phyloP scores from a whole-genome alignment of 2,797 vertebrate genomes.

The Euphonia xanthogaster region DNA sequence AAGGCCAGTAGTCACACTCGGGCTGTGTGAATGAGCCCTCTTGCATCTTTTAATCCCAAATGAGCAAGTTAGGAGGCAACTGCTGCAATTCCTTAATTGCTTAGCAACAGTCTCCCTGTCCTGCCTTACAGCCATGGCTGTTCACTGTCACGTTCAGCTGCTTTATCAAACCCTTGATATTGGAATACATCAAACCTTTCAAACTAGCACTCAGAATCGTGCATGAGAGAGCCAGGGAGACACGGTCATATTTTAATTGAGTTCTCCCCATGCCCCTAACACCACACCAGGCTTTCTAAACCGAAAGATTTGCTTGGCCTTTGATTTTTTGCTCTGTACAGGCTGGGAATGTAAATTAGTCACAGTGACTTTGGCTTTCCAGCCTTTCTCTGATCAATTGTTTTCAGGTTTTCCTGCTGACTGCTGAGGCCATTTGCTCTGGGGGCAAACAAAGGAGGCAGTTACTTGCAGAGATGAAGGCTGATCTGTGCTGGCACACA shows the following conservation, averaged over 20 bases:
- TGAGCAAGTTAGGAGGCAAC: neutral
- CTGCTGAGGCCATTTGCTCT: neutral
- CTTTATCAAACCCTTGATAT: neutral
- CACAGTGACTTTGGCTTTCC: conserved; percentile 36
- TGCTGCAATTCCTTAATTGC: conserved; percentile 33
- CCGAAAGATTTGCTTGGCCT: conserved; percentile 9
- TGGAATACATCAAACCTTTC: neutral
- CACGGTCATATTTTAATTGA: neutral
- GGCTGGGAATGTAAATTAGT: conserved; percentile 56
- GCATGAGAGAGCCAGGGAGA: neutral
- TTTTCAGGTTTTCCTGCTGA: conserved; percentile 48
- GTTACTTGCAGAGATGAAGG: conserved; percentile 46
- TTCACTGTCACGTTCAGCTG: neutral
- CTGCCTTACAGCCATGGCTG: neutral
- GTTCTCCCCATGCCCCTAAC: neutral
- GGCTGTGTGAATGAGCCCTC: neutral
- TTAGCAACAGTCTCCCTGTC: conserved; percentile 48
- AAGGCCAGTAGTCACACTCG: neutral
- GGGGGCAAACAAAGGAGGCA: conserved; percentile 31
- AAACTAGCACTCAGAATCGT: neutral
- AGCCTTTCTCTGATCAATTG: conserved; percentile 39
- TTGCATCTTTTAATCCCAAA: conserved; percentile 24
- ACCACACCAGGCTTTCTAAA: neutral
- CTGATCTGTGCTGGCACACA: conserved; percentile 35
- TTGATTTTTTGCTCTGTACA: neutral